Conservation (phyloP, 2,113 vertebrate genomes). For the Ahaetulla prasina region DNA sequence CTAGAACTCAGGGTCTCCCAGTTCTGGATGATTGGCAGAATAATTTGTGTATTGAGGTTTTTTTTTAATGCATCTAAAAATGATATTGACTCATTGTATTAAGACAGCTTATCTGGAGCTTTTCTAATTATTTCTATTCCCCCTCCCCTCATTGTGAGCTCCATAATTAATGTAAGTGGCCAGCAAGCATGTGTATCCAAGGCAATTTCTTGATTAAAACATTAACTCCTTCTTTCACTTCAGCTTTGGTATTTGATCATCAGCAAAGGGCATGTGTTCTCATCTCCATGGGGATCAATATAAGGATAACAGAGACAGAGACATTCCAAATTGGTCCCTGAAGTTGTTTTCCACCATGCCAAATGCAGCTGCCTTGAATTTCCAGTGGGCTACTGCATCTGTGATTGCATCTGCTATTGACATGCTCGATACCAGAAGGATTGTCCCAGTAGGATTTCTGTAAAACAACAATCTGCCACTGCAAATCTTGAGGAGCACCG, state of each 20-base stretch:
- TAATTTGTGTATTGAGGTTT: neutral
- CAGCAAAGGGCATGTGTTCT: slow-evolving; percentile 41
- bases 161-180: neutral
- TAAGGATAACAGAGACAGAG: slow-evolving; percentile 38
- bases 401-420: slow-evolving; percentile 42
- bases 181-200: neutral
- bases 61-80: slow-evolving; percentile 12
- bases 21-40: neutral
- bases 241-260: slow-evolving; percentile 5
- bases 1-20: neutral
- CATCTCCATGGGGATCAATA: slow-evolving; percentile 16
- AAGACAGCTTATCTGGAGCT: neutral
- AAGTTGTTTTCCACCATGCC: neutral
- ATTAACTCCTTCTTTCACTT: slow-evolving; percentile 20
- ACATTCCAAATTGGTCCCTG: slow-evolving; percentile 23
- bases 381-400: slow-evolving; percentile 33
- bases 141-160: slow-evolving; percentile 16
- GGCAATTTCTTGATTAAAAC: slow-evolving; percentile 35
- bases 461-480: neutral
- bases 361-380: slow-evolving; percentile 28
- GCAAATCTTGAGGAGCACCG: neutral
- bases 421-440: neutral
- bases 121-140: neutral
- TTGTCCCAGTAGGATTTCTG: slow-evolving; percentile 4
- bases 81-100: neutral